A percentile compares a stretch with the other conserved stretches of the same genome.
Conservation (phyloP, 2,888 invertebrate genomes). For the Drosophila setosimentum region DNA sequence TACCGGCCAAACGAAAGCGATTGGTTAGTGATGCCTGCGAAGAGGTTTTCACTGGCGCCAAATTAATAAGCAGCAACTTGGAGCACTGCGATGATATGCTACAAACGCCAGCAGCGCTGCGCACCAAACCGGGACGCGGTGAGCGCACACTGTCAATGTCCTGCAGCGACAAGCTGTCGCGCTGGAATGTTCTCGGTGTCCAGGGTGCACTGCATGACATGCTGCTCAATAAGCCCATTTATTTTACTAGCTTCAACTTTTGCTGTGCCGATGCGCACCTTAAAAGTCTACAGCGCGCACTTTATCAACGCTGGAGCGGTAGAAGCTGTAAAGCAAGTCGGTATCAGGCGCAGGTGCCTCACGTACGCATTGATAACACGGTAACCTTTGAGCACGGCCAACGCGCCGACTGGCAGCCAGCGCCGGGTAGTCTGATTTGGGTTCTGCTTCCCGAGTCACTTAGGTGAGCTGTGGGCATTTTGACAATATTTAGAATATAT, state of each 20-base stretch:
- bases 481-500: background rate
- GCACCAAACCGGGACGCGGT: constrained; percentile 96
- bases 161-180: constrained; percentile 97
- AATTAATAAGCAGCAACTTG: constrained; percentile 87
- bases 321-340: constrained; percentile 37
- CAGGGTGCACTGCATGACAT: constrained; percentile 93
- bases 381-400: constrained; percentile 85
- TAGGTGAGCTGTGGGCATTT: constrained; percentile 47
- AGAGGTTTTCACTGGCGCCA: constrained; percentile 92
- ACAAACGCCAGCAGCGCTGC: constrained; percentile 89
- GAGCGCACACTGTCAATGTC: constrained; percentile 95
- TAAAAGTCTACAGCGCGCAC: constrained; percentile 87
- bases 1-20: constrained; percentile 49
- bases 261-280: constrained; percentile 88
- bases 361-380: constrained; percentile 57
- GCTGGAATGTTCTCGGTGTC: constrained; percentile 94
- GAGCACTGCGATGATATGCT: constrained; percentile 85
- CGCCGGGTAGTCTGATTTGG: constrained; percentile 88
- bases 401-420: constrained; percentile 85
- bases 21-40: constrained; percentile 8
- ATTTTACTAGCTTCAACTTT: constrained; percentile 90
- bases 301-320: constrained; percentile 84
- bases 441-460: constrained; percentile 85
- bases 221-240: constrained; percentile 89
- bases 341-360: constrained; percentile 72